Evolutionary conservation across 2,888 invertebrate genomes (phyloP).

Genomic region (Steinernema carpocapsae): DNA sequence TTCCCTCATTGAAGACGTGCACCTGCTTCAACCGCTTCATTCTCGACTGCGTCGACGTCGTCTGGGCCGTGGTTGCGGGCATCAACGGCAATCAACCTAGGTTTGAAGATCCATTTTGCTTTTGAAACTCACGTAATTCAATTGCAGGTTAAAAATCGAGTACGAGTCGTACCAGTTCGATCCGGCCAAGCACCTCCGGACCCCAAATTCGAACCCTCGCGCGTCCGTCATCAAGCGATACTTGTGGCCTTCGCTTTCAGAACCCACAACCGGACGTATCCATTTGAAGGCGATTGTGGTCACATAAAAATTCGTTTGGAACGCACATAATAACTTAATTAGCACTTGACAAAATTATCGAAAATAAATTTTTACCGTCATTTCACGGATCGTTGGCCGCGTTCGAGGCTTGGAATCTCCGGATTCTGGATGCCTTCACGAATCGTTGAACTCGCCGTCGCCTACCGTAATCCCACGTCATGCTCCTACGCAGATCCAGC

Average conservation of each 20-base stretch:
- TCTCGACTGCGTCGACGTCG: slow-evolving; percentile 81
- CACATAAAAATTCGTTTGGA: slow-evolving; percentile 42
- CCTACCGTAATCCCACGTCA: too few species aligned
- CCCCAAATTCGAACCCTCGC: slow-evolving; percentile 41
- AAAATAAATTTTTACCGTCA: too few species aligned
- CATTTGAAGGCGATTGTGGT: slow-evolving; percentile 55
- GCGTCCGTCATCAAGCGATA: slow-evolving; percentile 47
- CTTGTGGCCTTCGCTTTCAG: slow-evolving; percentile 56
- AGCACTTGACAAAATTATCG: too few species aligned
- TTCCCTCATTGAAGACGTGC: slow-evolving; percentile 84
- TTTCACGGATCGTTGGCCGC: too few species aligned
- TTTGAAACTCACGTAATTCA: background rate
- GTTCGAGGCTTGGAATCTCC: too few species aligned
- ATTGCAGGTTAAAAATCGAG: slow-evolving; percentile 51
- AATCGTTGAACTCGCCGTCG: too few species aligned
- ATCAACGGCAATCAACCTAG: slow-evolving; percentile 51
- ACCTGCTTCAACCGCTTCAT: slow-evolving; percentile 80
- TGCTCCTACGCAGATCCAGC: too few species aligned
- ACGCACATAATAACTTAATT: background rate
- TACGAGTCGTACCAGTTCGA: slow-evolving; percentile 52
- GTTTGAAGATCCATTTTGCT: slow-evolving; percentile 26
- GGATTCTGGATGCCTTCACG: too few species aligned
- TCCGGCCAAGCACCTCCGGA: slow-evolving; percentile 43
- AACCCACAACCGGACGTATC: slow-evolving; percentile 47
- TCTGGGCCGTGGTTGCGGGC: slow-evolving; percentile 80